Percentiles rank a stretch among this genome's conserved stretches.
These are phyloP conservation scores for Drosophila nigrodunni DNA, from an alignment of 1,140 invertebrate species.

Conservation along the genomic window DNA sequence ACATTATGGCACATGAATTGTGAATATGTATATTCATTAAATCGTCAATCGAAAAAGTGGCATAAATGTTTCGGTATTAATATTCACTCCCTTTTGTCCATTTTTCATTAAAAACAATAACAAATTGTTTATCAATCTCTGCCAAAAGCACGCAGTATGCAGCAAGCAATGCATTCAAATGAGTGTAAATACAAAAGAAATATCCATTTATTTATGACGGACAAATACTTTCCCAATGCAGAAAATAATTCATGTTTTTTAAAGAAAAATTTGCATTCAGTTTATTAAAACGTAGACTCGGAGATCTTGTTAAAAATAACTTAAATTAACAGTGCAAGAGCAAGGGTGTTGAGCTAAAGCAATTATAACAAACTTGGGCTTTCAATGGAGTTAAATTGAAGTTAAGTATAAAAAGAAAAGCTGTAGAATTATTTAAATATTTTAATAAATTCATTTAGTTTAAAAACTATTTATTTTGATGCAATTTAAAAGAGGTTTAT, in stretches of 20 bases:
- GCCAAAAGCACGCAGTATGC: constrained; percentile 37
- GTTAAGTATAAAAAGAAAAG: neutral
- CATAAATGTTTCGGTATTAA: constrained; percentile 29
- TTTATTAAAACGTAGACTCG: constrained; percentile 24
- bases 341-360: neutral
- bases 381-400: constrained; percentile 11
- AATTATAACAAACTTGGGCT: constrained; percentile 1
- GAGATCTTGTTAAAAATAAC: constrained; percentile 1
- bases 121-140: constrained; percentile 43
- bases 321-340: constrained; percentile 8
- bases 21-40: constrained; percentile 1
- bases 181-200: constrained; percentile 24
- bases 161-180: constrained; percentile 44
- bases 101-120: constrained; percentile 24
- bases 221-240: neutral
- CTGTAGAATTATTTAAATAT: neutral
- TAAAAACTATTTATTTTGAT: too few relatives aligned
- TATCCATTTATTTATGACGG: constrained; percentile 8
- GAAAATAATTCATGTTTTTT: constrained; percentile 14
- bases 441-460: neutral
- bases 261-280: constrained; percentile 12
- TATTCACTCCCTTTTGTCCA: constrained; percentile 29
- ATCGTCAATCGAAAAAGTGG: neutral
- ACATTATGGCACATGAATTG: constrained; percentile 7
- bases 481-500: too few relatives aligned